Base-by-base conservation (phyloP, 2,888 invertebrate species). In the Onchidella celtica region DNA sequence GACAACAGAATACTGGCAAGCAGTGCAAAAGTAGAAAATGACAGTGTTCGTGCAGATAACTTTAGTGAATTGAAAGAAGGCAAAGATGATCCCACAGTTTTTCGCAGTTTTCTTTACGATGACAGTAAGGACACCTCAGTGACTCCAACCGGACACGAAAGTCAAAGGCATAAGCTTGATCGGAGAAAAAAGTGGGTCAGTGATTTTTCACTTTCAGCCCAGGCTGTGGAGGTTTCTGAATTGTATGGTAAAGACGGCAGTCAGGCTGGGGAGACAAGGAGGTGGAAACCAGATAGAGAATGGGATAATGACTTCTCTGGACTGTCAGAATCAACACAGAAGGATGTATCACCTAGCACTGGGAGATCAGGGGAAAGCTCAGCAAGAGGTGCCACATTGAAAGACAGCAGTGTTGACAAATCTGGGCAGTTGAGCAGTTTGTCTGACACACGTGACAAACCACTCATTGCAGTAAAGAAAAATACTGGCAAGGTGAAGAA, bases 261-360 rank as follows among this genome's bases (percentile, higher is more conserved):
- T 17, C n/a, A 66, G 27, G 40, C 47, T 11, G 36, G 14, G 14
- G 55, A 14, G 3, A 59, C 29, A 38, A 32, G 14, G n/a, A 27
- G 9, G n/a, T 69, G 69, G 69, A 69, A 78, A 27, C 78, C 78
- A 73, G 75, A 69, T 27, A 84, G 84, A 79, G 85, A 85, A 59
- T 86, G 86, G 86, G 82, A 84, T 1, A 75, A 79, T 81, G 79
- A 84, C 61, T 61, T 85, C 59, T 82, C 85, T 57, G 81, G 32
- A 4, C 57, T 72, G 32, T 29, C 63, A 34, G 32, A 66, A 32
- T 47, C 61, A 47, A 29, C 55, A 24, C 59, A 65, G 32, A 57
- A 68, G 40, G 57, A 68, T 69, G 3, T 66, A 29, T 66, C 57
- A 9, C 1, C 9, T 14, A n/a, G 14, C 1, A 17, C 6, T 17